Evolutionary conservation across 2,888 invertebrate genomes (phyloP).

Genomic region (Chromoteleia sp.): DNA sequence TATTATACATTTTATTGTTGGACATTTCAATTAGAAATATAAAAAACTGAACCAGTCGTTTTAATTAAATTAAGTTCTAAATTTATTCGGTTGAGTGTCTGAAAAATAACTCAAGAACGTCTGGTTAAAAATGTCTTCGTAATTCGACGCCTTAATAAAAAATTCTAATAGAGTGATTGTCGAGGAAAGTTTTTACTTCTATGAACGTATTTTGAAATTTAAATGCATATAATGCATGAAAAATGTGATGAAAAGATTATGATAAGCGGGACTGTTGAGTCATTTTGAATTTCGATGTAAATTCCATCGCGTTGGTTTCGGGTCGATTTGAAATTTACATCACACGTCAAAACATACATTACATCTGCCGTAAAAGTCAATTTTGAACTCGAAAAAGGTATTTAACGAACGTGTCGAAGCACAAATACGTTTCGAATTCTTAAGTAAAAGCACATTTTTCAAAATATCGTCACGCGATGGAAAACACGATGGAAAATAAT

Average conservation of each 20-base stretch:
- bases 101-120: too few relatives aligned
- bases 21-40: too few relatives aligned
- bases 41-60: too few relatives aligned
- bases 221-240: conserved; percentile 56
- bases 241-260: conserved; percentile 54
- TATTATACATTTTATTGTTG: neutral
- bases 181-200: conserved; percentile 25
- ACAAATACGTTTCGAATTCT: too few relatives aligned
- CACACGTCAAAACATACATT: conserved; percentile 7
- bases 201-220: conserved; percentile 49
- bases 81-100: too few relatives aligned
- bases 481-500: conserved; percentile 3
- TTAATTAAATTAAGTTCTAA: too few relatives aligned
- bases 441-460: too few relatives aligned
- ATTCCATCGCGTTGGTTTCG: conserved; percentile 43
- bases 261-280: conserved; percentile 54
- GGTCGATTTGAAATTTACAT: conserved; percentile 57
- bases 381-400: too few relatives aligned
- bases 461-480: too few relatives aligned
- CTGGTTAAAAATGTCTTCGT: neutral
- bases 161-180: conserved; percentile 20
- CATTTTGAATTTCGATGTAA: conserved; percentile 56
- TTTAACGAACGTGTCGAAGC: too few relatives aligned
- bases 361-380: too few relatives aligned
- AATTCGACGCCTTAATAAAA: neutral